Evolutionary conservation across 2,888 invertebrate genomes (phyloP), one percentile per base, ranked within the genome.

Genomic region (Nomada fucata): DNA sequence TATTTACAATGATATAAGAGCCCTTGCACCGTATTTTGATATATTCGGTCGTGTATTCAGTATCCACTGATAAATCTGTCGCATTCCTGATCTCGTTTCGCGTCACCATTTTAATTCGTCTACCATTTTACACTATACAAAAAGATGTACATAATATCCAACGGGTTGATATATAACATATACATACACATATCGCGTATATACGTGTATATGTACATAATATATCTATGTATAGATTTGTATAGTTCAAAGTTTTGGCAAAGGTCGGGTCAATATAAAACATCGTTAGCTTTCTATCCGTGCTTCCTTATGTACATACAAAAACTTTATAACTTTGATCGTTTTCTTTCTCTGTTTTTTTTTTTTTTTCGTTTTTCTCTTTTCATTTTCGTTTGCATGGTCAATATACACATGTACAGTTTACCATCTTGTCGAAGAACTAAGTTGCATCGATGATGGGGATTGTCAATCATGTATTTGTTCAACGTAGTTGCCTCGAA

Each of bases 161-260:
- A 55, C 55, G 55, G 23, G 23, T 2, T 55, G n/a, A 55, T 55
- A 20, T 55, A 55, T 23, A 9, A 20, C n/a, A 20, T 55, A n/a
- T 53, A 15, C n/a, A 53, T 53, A n/a, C 52, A 18, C n/a, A 53
- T 18, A 18, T n/a, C 23, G n/a, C 52, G 90, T 89, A 84, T 87
- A 90, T 53, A 89, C 90, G 91, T 91, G 90, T 83, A 60, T 55
- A 73, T 61, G 65, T 77, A 74, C 86, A 44, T 63, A 79, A 68
- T 81, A 65, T 74, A 85, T 84, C 64, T 80, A 80, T 85, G 67
- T 79, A 80, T 85, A 68, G 85, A 71, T 84, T 63, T 85, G 68
- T 83, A 87, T 89, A 88, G 82, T 86, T 82, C 89, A 84, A 83
- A 90, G 90, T 92, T 92, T 93, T 93, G 93, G 93, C 93, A 92